Conservation (phyloP, 2,888 invertebrate genomes). For the Eugnorisma glareosa region DNA sequence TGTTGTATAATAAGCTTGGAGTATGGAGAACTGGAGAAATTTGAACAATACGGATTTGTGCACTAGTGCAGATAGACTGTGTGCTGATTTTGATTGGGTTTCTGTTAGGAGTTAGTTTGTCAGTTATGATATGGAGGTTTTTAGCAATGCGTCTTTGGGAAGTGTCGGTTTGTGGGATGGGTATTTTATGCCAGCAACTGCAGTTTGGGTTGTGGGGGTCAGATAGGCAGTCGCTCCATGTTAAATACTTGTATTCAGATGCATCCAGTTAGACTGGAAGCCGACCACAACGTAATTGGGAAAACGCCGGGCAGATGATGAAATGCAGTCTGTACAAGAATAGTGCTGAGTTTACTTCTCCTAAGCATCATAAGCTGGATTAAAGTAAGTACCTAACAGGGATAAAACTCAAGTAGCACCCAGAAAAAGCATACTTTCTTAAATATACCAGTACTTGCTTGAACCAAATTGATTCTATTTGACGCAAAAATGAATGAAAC, state of each 20-base stretch:
- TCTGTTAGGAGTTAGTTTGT: neutral
- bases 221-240: too few species aligned
- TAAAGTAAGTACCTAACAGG: neutral
- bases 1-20: constrained; percentile 20
- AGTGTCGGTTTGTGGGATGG: too few species aligned
- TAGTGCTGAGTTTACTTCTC: neutral
- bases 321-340: neutral
- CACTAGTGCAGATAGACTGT: constrained; percentile 1
- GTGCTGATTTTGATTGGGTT: constrained; percentile 28
- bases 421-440: neutral
- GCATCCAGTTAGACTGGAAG: neutral
- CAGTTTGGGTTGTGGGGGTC: too few species aligned
- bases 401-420: neutral
- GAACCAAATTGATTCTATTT: neutral
- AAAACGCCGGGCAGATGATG: neutral
- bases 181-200: neutral
- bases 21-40: constrained; percentile 7
- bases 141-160: neutral
- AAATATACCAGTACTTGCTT: neutral
- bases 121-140: neutral
- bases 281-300: neutral
- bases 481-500: neutral
- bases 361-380: neutral
- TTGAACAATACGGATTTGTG: constrained; percentile 32
- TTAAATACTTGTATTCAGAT: neutral